Conservation (phyloP, 2,113 vertebrate species). For the Scomber japonicus region DNA sequence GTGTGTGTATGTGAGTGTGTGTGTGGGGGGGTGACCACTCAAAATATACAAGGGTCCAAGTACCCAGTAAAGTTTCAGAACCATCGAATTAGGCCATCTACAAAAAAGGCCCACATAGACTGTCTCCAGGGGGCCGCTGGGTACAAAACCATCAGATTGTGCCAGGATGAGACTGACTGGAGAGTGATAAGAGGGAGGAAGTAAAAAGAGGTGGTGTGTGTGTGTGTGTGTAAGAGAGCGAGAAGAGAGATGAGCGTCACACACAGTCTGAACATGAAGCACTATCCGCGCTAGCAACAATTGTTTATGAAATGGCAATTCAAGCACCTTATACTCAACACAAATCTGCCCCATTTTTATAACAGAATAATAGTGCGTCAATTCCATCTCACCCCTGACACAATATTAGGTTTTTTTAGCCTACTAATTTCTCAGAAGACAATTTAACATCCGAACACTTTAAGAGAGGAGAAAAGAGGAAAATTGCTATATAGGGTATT, state of each 20-base stretch:
- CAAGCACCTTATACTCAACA: background rate
- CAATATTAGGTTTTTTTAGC: slow-evolving; percentile 22
- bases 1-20: too few relatives aligned
- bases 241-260: background rate
- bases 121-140: slow-evolving; percentile 2
- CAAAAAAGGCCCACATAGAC: slow-evolving; percentile 27
- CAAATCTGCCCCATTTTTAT: background rate
- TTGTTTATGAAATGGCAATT: slow-evolving; percentile 20
- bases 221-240: background rate
- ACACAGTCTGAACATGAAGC: background rate
- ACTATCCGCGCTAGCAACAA: background rate
- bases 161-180: slow-evolving; percentile 11
- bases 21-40: too few relatives aligned
- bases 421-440: slow-evolving; percentile 30
- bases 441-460: slow-evolving; percentile 26
- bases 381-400: slow-evolving; percentile 12
- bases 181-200: background rate
- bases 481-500: slow-evolving; percentile 2
- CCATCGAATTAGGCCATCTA: too few relatives aligned
- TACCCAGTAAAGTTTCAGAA: too few relatives aligned
- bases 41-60: too few relatives aligned
- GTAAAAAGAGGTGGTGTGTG: background rate
- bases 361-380: background rate
- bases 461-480: background rate
- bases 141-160: slow-evolving; percentile 24